These are phyloP conservation scores for Agrilus biguttatus DNA, from an alignment of 2,888 invertebrate species.

Conservation along the genomic window DNA sequence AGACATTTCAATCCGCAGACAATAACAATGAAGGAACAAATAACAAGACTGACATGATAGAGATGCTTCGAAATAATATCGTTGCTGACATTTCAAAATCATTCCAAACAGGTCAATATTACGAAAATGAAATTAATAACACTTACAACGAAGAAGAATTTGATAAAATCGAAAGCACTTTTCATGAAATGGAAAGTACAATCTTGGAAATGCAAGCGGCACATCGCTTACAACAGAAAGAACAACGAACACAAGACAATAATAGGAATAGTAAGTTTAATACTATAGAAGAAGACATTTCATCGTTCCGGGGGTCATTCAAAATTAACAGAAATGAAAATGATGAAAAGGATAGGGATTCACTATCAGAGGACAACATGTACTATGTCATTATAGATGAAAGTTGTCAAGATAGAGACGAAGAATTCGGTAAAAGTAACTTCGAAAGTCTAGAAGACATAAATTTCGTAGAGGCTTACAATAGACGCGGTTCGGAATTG, in stretches of 20 bases:
- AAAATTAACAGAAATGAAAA: background rate
- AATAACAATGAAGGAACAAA: no score
- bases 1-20: no score
- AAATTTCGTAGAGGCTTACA: conserved; percentile 21
- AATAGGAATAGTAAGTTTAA: background rate
- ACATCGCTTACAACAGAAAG: background rate
- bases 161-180: conserved; percentile 4
- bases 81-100: no score
- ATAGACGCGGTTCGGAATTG: conserved; percentile 19
- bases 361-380: background rate
- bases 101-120: no score
- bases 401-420: conserved; percentile 3
- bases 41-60: no score
- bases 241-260: background rate
- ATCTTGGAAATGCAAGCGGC: conserved; percentile 1
- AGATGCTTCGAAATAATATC: no score
- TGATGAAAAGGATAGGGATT: background rate
- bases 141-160: conserved; percentile 4
- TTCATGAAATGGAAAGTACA: conserved; percentile 1
- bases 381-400: background rate
- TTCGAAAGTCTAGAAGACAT: conserved; percentile 11
- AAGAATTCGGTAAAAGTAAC: conserved; percentile 12
- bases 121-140: no score
- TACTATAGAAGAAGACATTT: background rate
- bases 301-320: background rate